Percentiles rank a stretch among this genome's conserved stretches.
Evolutionary conservation across 2,888 invertebrate species (phyloP).

Genomic region (Pterostichus niger): DNA sequence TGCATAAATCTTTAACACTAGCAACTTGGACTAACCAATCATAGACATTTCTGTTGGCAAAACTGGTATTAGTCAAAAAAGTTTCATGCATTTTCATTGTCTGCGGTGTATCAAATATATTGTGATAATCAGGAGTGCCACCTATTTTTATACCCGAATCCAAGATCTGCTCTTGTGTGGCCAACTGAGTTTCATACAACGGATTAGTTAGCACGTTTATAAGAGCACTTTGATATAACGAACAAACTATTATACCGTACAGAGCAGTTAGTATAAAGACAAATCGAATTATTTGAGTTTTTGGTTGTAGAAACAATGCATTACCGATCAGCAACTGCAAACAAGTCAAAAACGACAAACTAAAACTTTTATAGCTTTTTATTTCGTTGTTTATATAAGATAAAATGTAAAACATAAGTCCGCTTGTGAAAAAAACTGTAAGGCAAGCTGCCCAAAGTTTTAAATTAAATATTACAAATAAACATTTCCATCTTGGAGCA

Average conservation of each 20-base stretch:
- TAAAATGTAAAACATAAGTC: conserved; percentile 68
- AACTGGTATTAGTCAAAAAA: conserved; percentile 68
- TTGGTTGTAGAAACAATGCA: conserved; percentile 78
- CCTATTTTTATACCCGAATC: conserved; percentile 77
- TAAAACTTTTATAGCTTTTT: conserved; percentile 34
- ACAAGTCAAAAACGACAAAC: conserved; percentile 68
- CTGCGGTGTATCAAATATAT: conserved; percentile 72
- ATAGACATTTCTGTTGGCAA: conserved; percentile 68
- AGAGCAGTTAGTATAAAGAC: conserved; percentile 79
- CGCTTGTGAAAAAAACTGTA: conserved; percentile 72
- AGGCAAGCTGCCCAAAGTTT: conserved; percentile 78
- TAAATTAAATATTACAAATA: conserved; percentile 78
- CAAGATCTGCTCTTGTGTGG: conserved; percentile 79
- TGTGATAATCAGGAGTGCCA: conserved; percentile 76
- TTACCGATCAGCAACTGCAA: conserved; percentile 77
- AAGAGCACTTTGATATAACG: conserved; percentile 81
- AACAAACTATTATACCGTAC: conserved; percentile 79
- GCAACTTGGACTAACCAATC: conserved; percentile 69
- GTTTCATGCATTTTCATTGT: conserved; percentile 69
- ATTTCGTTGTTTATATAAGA: conserved; percentile 52
- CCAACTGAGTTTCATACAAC: conserved; percentile 79
- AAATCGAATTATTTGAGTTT: conserved; percentile 77
- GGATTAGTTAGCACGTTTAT: conserved; percentile 81
- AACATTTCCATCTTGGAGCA: conserved; percentile 79
- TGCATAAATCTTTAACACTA: conserved; percentile 69